Evolutionary conservation across 2,888 invertebrate genomes (phyloP), one percentile per base, ranked within the genome.

Genomic region (Dasypogon diadema): DNA sequence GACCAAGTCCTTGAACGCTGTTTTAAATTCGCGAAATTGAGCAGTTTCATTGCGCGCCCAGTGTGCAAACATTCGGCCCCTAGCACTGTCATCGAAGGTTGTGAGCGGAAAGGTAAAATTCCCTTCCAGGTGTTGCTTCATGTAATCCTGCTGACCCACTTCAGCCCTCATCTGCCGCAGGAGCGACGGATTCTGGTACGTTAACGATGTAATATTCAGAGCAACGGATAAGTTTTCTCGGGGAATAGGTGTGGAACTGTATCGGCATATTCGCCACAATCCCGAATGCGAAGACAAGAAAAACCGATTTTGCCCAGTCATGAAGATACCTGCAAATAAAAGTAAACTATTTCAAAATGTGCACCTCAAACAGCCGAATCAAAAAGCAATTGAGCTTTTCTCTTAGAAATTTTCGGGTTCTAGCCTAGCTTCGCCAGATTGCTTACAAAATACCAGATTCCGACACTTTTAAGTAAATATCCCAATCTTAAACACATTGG

Each of bases 251-350:
- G 82, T 82, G 46, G 83, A 81, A 21, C 84, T 84, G 21, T 83
- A 82, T 12, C 86, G 83, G 76, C 86, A 86, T 77, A 84, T 83
- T 2, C 84, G 88, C 92, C 92, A 93, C 5, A 93, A 85, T 0
- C 93, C 93, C 2, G 91, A 90, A 81, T 92, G 88, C 79, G 92
- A 92, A 80, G 88, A 89, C 82, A 92, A 84, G 74, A 93, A 90
- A 81, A 89, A 91, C 75, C 89, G 84, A 8, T 88, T 87, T 24
- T 88, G 89, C 65, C 87, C 85, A 0, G 87, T 88, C 77, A 91
- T 86, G 81, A 87, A 89, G 79, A 90, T 88, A 81, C 89, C 90
- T 90, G 84, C 16, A 81, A 30, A 30, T 30, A 30, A 8, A 30
- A 30, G 8, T 30, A n/a, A n/a, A n/a, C n/a, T n/a, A n/a, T n/a